A percentile compares a stretch with the other conserved stretches of the same genome.
Conservation (phyloP, 2,888 invertebrate genomes). For the Drosophila kanekoi region DNA sequence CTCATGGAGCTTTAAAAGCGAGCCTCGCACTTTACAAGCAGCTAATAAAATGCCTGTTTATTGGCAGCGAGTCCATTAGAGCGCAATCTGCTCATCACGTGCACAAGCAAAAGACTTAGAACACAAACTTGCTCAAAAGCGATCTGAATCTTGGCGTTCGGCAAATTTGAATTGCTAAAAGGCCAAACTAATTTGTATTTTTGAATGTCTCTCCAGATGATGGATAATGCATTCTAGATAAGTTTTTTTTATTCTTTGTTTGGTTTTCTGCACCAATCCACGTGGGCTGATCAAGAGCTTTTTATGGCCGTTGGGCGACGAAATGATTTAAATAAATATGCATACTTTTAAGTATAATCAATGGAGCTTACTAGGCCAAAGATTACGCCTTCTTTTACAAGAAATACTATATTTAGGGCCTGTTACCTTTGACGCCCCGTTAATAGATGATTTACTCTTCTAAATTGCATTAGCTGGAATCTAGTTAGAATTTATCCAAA, state of each 20-base stretch:
- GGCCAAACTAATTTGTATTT: conserved; percentile 40
- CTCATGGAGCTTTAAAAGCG: conserved; percentile 15
- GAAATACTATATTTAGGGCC: no score
- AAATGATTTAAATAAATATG: neutral
- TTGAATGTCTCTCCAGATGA: conserved; percentile 31
- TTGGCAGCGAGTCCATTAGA: conserved; percentile 28
- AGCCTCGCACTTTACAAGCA: conserved; percentile 18
- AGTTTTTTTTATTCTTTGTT: neutral
- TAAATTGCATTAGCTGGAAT: neutral
- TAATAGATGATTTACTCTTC: no score
- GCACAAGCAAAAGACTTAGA: conserved; percentile 54
- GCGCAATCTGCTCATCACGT: conserved; percentile 36
- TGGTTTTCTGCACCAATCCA: neutral
- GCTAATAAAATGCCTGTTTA: conserved; percentile 65
- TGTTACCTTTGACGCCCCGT: no score
- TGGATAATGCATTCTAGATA: conserved; percentile 23
- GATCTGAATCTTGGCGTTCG: conserved; percentile 22
- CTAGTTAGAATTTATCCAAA: neutral
- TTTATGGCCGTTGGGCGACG: no score
- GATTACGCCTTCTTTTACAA: no score
- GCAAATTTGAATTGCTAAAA: conserved; percentile 55
- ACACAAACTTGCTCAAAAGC: conserved; percentile 54
- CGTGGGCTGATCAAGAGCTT: conserved; percentile 1
- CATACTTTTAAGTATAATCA: neutral
- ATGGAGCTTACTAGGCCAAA: no score